A percentile compares a stretch with the other conserved stretches of the same genome.
These are phyloP conservation scores for Zonitis immaculata DNA, from an alignment of 2,888 invertebrate genomes.

Conservation along the genomic window DNA sequence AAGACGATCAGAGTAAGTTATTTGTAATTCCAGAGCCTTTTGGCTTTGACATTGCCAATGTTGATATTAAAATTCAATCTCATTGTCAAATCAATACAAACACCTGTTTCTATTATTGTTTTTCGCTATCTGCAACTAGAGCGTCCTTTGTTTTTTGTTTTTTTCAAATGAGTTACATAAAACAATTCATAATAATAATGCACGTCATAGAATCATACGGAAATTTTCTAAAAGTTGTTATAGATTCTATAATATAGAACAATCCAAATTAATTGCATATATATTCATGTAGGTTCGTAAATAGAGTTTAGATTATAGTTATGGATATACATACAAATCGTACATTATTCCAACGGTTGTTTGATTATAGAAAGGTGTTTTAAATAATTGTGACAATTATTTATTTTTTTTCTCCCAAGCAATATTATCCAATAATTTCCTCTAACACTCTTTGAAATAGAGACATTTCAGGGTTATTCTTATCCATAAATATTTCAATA, in stretches of 20 bases:
- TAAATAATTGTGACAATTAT: neutral
- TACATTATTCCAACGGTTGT: neutral
- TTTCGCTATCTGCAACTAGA: neutral
- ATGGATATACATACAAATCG: neutral
- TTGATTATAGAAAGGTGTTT: neutral
- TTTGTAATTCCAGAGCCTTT: conserved; percentile 4
- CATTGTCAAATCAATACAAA: neutral
- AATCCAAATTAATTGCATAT: no score
- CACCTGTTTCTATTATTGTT: neutral
- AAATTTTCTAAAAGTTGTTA: no score
- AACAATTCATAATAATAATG: neutral
- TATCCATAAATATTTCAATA: neutral
- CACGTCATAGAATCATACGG: neutral
- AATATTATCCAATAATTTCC: neutral
- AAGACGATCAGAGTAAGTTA: conserved; percentile 49
- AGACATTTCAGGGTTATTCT: conserved; percentile 16
- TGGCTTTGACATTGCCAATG: conserved; percentile 17
- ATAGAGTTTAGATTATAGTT: no score
- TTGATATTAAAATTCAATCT: neutral
- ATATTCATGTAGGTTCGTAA: no score
- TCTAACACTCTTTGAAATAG: conserved; percentile 2
- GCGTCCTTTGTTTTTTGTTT: no score
- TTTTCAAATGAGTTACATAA: no score
- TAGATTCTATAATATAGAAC: no score
- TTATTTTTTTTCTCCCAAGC: neutral